Percentiles rank a stretch among this genome's conserved stretches.
Conservation (phyloP, 2,113 vertebrate genomes). For the Sinocyclocheilus rhinocerous region DNA sequence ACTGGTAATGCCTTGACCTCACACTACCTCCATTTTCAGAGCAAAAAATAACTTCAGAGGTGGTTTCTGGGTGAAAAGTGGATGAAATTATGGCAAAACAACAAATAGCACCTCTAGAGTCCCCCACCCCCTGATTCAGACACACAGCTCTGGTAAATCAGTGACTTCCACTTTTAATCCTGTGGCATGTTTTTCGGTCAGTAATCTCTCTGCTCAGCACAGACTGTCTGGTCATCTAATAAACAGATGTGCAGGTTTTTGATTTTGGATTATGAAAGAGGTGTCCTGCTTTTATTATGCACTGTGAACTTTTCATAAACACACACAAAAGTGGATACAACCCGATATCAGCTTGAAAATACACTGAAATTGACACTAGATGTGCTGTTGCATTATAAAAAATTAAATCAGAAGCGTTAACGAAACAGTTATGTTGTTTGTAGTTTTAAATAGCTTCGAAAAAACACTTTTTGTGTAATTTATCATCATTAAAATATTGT, state of each 20-base stretch:
- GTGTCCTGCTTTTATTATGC: background rate
- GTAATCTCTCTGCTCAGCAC: slow-evolving; percentile 7
- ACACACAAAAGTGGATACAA: background rate
- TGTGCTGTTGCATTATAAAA: background rate
- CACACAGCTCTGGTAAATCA: background rate
- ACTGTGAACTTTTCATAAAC: background rate
- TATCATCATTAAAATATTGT: background rate
- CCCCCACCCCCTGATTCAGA: background rate
- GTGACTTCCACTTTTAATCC: slow-evolving; percentile 17
- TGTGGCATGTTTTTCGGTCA: background rate
- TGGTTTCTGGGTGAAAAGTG: background rate
- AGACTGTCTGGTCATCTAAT: slow-evolving; percentile 28
- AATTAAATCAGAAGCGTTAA: no score
- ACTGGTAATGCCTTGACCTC: slow-evolving; percentile 2
- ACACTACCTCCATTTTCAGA: background rate
- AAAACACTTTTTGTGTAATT: background rate
- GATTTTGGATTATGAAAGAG: slow-evolving; percentile 14
- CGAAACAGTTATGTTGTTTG: no score
- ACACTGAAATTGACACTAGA: background rate
- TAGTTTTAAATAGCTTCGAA: no score
- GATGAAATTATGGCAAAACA: background rate
- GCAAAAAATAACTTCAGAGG: background rate
- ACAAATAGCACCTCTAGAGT: background rate
- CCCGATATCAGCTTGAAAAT: background rate
- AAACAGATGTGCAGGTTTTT: background rate